Conservation (phyloP, 2,888 invertebrate species). For the Smittia sp. region DNA sequence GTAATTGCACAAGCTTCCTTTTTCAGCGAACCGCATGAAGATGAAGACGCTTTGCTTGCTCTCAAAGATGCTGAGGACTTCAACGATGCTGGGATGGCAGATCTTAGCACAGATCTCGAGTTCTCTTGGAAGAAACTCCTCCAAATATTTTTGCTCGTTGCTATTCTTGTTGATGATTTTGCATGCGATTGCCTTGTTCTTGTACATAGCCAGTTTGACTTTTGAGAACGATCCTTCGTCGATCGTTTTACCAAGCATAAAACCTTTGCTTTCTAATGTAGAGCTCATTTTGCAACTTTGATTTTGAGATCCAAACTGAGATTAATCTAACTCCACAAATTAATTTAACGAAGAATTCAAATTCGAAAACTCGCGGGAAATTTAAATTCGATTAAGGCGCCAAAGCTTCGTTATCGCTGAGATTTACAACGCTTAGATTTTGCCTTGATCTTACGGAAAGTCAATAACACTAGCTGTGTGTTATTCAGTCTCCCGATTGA, state of each 20-base stretch:
- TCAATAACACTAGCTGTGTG: neutral
- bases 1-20: conserved; percentile 84
- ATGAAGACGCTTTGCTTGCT: conserved; percentile 81
- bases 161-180: conserved; percentile 89
- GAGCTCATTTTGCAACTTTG: no score
- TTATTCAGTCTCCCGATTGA: no score
- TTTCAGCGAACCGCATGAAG: conserved; percentile 88
- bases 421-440: no score
- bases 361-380: no score
- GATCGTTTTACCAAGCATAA: neutral
- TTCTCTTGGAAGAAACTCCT: conserved; percentile 91
- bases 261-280: neutral
- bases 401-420: no score
- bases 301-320: no score
- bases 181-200: conserved; percentile 60
- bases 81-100: conserved; percentile 86
- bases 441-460: neutral
- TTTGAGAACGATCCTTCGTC: neutral
- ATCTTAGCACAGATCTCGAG: conserved; percentile 84
- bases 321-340: no score
- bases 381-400: no score
- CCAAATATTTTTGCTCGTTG: conserved; percentile 84
- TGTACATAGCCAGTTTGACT: neutral
- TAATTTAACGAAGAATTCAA: no score
- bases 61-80: conserved; percentile 82